Percentiles rank a stretch among this genome's conserved stretches.
These are phyloP conservation scores for Microctonus hyperodae DNA, from an alignment of 2,888 invertebrate species.

Conservation along the genomic window DNA sequence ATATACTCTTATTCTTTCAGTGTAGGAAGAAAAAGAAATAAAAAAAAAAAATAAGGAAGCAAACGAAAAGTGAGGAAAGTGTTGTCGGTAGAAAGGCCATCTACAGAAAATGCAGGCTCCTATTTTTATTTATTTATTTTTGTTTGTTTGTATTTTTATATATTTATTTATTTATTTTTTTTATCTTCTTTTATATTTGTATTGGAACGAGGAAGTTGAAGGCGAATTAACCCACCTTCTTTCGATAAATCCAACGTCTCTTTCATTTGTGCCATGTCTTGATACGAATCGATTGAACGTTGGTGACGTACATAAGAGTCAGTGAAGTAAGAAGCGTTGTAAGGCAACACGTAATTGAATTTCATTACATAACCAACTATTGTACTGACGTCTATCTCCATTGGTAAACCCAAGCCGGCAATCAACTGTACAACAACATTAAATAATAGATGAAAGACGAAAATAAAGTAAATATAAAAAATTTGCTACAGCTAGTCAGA, in stretches of 20 bases:
- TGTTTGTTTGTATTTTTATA: neutral
- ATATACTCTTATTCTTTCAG: neutral
- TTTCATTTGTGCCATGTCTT: neutral
- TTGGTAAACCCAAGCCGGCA: slow-evolving; percentile 65
- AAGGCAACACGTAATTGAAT: slow-evolving; percentile 61
- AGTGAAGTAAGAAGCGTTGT: slow-evolving; percentile 56
- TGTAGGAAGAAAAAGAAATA: neutral
- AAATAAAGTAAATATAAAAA: neutral
- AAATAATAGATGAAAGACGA: slow-evolving; percentile 28
- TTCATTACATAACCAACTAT: slow-evolving; percentile 64
- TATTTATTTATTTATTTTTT: neutral
- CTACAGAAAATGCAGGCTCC: neutral
- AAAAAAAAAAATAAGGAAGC: neutral
- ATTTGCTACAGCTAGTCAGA: neutral
- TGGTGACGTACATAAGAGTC: slow-evolving; percentile 63
- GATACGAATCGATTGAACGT: slow-evolving; percentile 61
- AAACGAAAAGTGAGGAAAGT: neutral
- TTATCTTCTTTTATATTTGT: neutral
- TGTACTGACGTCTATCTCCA: slow-evolving; percentile 63
- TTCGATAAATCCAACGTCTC: no score
- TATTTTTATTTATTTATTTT: neutral
- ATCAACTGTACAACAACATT: slow-evolving; percentile 56
- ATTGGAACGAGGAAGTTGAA: neutral
- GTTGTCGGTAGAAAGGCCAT: neutral
- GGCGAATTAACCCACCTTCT: neutral